Conservation (phyloP, 1,140 invertebrate genomes). For the Bradysia coprophila region DNA sequence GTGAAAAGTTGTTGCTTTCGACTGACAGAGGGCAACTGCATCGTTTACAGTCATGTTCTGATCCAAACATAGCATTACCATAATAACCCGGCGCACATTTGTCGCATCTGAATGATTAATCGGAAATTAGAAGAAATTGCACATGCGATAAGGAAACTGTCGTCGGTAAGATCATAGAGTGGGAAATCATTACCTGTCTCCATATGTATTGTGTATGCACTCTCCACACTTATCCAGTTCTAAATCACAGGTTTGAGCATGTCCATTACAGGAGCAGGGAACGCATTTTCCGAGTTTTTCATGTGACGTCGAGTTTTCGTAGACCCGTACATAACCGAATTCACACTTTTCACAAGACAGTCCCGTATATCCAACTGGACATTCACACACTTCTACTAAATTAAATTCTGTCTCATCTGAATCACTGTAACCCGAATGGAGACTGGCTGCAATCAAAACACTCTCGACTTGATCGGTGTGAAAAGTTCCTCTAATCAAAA, state of each 20-base stretch:
- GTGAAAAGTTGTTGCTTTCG: conserved; percentile 71
- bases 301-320: conserved; percentile 32
- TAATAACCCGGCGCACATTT: conserved; percentile 77
- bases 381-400: conserved; percentile 40
- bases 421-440: conserved; percentile 20
- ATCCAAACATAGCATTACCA: conserved; percentile 65
- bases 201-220: conserved; percentile 44
- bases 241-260: conserved; percentile 65
- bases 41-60: conserved; percentile 54
- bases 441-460: conserved; percentile 21
- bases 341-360: conserved; percentile 70
- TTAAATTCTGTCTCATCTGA: conserved; percentile 14
- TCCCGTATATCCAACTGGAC: conserved; percentile 47
- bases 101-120: conserved; percentile 43
- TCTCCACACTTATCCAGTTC: conserved; percentile 57
- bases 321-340: conserved; percentile 64
- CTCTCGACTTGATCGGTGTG: conserved; percentile 89
- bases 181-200: conserved; percentile 28
- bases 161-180: too few species aligned
- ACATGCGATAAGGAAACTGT: too few species aligned
- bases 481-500: conserved; percentile 79
- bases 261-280: conserved; percentile 78
- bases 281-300: conserved; percentile 45
- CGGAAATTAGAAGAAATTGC: not conserved
- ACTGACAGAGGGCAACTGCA: conserved; percentile 72